Percentiles rank a stretch among this genome's conserved stretches.
These are phyloP conservation scores for Contarinia nasturtii DNA, from an alignment of 1,140 invertebrate species.

Conservation along the genomic window DNA sequence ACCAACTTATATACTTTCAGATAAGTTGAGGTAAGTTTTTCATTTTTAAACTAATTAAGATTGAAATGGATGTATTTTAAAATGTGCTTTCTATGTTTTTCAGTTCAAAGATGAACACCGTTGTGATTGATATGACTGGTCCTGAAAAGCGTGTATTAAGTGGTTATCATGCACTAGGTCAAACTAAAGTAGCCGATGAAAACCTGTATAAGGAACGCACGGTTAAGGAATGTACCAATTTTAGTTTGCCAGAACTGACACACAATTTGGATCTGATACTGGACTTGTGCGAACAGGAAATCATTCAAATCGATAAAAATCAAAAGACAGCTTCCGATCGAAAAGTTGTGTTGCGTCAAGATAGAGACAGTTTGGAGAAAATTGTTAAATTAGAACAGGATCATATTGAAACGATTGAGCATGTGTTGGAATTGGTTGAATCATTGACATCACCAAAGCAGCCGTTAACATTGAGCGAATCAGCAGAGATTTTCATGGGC, in stretches of 20 bases:
- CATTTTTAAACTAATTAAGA: too few species aligned
- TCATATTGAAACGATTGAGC: conserved; percentile 51
- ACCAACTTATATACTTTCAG: conserved; percentile 17
- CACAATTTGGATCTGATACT: conserved; percentile 86
- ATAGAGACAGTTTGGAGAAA: conserved; percentile 49
- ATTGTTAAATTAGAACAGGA: conserved; percentile 54
- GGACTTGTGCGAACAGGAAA: conserved; percentile 86
- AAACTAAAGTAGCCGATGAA: conserved; percentile 35
- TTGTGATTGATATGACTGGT: conserved; percentile 98
- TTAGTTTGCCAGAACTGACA: conserved; percentile 68
- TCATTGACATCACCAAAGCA: conserved; percentile 35
- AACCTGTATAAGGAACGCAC: conserved; percentile 37
- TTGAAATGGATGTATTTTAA: too few species aligned
- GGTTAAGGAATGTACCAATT: conserved; percentile 40
- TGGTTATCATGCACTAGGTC: conserved; percentile 75
- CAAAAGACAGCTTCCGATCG: conserved; percentile 56
- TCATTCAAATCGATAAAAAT: conserved; percentile 72
- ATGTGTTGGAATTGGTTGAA: conserved; percentile 48
- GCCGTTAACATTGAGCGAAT: conserved; percentile 47
- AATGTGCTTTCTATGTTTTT: background rate
- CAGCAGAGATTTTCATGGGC: conserved; percentile 47
- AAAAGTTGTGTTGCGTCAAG: conserved; percentile 57
- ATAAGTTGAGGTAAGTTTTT: conserved; percentile 14
- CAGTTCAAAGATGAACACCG: conserved; percentile 45
- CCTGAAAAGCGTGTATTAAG: conserved; percentile 83